Percentiles rank a stretch among this genome's conserved stretches.
Conservation (phyloP, 2,888 invertebrate species). For the Drosophila lutescens region DNA sequence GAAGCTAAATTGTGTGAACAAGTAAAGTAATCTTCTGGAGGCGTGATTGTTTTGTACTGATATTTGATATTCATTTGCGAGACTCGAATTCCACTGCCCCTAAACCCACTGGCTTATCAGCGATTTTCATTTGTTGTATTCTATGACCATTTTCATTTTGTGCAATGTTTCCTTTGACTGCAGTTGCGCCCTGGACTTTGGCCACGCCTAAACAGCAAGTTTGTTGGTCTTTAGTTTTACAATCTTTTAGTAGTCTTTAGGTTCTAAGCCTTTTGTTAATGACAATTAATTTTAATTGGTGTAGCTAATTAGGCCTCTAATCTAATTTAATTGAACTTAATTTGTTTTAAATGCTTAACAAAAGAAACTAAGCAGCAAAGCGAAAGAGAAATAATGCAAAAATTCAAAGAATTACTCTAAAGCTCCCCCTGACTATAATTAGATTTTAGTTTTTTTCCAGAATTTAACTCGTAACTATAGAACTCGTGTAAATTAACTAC, state of each 20-base stretch:
- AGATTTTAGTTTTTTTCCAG: constrained; percentile 56
- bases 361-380: constrained; percentile 20
- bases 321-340: constrained; percentile 49
- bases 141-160: constrained; percentile 30
- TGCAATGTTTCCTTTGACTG: constrained; percentile 54
- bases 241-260: constrained; percentile 26
- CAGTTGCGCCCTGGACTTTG: constrained; percentile 42
- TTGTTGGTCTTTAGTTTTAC: constrained; percentile 44
- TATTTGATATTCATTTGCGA: constrained; percentile 41
- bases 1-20: constrained; percentile 21
- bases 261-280: constrained; percentile 50
- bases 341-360: constrained; percentile 43
- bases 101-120: neutral
- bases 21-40: constrained; percentile 26
- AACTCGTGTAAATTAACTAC: constrained; percentile 56
- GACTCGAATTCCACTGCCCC: constrained; percentile 69
- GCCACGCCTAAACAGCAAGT: constrained; percentile 37
- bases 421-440: constrained; percentile 57
- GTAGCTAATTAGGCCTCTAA: constrained; percentile 39
- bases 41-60: constrained; percentile 18
- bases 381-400: constrained; percentile 17
- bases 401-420: constrained; percentile 76
- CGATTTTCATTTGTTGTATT: constrained; percentile 14
- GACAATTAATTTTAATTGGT: constrained; percentile 40
- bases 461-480: constrained; percentile 56